Evolutionary conservation across 2,113 vertebrate genomes (phyloP).

Genomic region (Rana temporaria): DNA sequence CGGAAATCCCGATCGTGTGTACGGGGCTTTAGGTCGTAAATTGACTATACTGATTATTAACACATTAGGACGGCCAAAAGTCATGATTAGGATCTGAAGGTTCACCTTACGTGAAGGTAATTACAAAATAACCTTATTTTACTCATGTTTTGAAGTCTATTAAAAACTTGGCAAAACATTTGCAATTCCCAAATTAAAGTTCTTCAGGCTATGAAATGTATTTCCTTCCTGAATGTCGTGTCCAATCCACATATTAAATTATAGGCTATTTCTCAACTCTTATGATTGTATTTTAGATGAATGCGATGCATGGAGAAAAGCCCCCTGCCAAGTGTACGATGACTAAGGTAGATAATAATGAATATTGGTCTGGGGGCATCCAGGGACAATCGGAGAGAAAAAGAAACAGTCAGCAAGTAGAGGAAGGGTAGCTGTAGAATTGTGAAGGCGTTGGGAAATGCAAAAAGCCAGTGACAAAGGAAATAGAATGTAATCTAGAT

Average conservation of each 20-base stretch:
- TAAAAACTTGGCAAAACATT: too few species aligned
- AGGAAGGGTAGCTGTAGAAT: not conserved
- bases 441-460: not conserved
- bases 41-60: too few species aligned
- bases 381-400: conserved; percentile 23
- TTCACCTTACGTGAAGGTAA: too few species aligned
- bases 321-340: not conserved
- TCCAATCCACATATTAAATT: not conserved
- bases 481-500: conserved; percentile 22
- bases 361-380: conserved; percentile 5
- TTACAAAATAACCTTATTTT: too few species aligned
- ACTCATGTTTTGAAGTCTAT: too few species aligned
- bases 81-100: too few species aligned
- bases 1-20: too few species aligned
- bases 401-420: conserved; percentile 13
- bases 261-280: not conserved
- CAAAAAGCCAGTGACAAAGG: conserved; percentile 9
- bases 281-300: not conserved
- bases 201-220: too few species aligned
- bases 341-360: conserved; percentile 5
- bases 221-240: not conserved
- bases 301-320: not conserved
- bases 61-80: too few species aligned
- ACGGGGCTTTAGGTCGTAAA: too few species aligned
- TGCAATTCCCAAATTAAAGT: too few species aligned